A percentile compares a stretch with the other conserved stretches of the same genome.
phyloP scores from a whole-genome alignment of 2,797 vertebrate genomes.

The Anguilla pacifica region DNA sequence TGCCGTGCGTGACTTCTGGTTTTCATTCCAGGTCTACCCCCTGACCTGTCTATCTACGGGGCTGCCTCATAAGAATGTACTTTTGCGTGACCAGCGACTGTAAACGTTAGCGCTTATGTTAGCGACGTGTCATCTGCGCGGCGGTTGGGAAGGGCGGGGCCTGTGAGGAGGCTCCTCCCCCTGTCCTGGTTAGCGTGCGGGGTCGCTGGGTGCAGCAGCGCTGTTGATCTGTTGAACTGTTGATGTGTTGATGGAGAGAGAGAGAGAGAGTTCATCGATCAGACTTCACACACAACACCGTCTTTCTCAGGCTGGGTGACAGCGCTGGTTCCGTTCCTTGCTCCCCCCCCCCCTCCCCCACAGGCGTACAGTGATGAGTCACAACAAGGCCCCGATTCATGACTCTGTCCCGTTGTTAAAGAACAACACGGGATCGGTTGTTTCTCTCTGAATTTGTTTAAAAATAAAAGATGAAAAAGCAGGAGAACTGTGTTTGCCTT shows the following conservation, averaged over 20 bases:
- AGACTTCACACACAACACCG: background rate
- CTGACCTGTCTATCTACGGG: background rate
- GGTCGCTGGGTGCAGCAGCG: too few species aligned
- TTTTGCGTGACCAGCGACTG: background rate
- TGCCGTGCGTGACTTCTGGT: background rate
- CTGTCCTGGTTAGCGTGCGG: background rate
- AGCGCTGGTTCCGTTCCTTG: background rate
- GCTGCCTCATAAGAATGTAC: background rate
- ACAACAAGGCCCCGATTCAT: background rate
- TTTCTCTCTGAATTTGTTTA: background rate
- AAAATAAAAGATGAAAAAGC: background rate
- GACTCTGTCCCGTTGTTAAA: background rate
- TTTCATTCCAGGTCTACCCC: background rate
- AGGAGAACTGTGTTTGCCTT: background rate
- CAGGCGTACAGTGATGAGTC: background rate
- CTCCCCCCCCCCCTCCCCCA: background rate
- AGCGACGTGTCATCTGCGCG: background rate
- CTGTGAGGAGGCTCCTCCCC: background rate
- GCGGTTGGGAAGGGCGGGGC: background rate
- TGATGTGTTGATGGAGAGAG: background rate
- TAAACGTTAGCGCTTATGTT: background rate
- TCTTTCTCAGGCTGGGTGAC: background rate
- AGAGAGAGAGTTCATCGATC: background rate
- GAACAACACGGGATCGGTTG: background rate
- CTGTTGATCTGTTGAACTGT: accelerated